Conservation (phyloP, 2,888 invertebrate genomes). For the Dasypogon diadema region DNA sequence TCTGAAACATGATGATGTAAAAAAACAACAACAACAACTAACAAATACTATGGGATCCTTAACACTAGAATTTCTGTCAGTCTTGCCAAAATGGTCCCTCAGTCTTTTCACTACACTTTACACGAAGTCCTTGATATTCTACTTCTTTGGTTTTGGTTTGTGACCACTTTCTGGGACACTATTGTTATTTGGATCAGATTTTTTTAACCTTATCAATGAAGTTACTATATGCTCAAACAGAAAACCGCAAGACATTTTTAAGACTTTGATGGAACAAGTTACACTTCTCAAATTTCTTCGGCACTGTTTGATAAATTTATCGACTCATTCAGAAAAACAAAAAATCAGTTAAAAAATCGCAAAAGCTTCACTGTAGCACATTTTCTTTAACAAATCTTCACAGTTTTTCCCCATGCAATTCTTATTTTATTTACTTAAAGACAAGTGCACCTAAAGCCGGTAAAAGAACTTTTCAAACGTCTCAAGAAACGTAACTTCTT, state of each 20-base stretch:
- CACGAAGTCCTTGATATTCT: neutral
- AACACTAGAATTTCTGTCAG: conserved; percentile 27
- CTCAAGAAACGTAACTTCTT: conserved; percentile 18
- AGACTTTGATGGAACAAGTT: neutral
- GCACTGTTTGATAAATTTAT: neutral
- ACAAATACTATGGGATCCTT: neutral
- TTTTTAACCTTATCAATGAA: conserved; percentile 62
- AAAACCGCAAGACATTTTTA: conserved; percentile 66
- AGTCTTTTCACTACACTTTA: neutral
- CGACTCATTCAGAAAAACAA: neutral
- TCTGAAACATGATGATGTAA: conserved; percentile 63
- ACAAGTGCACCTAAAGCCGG: conserved; percentile 42
- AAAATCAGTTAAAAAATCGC: neutral
- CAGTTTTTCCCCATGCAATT: conserved; percentile 5
- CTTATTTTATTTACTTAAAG: conserved; percentile 32
- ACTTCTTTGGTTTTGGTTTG: conserved; percentile 55
- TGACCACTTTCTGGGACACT: conserved; percentile 46
- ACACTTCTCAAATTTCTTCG: neutral
- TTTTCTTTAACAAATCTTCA: conserved; percentile 30
- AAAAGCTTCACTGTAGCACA: conserved; percentile 29
- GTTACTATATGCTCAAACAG: conserved; percentile 66
- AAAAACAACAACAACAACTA: too few relatives aligned
- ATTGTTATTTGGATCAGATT: conserved; percentile 56
- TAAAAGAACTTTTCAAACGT: conserved; percentile 35
- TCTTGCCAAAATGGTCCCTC: conserved; percentile 21